Conservation (phyloP, 2,797 vertebrate species). For the Sebastolobus altivelis region DNA sequence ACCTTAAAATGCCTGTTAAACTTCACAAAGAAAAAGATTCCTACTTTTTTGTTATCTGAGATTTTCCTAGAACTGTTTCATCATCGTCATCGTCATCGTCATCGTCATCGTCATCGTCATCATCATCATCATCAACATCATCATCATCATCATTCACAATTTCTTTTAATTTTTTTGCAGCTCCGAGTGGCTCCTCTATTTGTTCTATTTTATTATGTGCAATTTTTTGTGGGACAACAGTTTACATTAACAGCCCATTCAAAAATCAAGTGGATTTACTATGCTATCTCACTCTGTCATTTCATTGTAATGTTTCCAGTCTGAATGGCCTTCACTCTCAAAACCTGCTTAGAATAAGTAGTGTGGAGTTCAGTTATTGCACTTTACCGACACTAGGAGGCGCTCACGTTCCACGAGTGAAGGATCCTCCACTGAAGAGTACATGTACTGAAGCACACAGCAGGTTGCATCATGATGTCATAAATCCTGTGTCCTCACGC, state of each 20-base stretch:
- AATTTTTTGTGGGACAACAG: neutral
- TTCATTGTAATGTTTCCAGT: neutral
- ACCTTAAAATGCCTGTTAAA: neutral
- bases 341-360: constrained; percentile 16
- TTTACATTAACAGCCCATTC: neutral
- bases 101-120: too few relatives aligned
- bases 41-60: neutral
- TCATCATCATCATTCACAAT: too few relatives aligned
- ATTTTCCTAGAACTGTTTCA: neutral
- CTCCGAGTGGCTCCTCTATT: neutral
- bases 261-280: neutral
- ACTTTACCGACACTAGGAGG: constrained; percentile 61
- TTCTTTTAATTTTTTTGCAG: too few relatives aligned
- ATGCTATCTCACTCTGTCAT: neutral
- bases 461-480: constrained; percentile 55
- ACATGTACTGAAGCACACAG: constrained; percentile 13
- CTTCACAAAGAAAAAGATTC: neutral
- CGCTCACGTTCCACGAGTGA: constrained; percentile 44
- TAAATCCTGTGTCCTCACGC: constrained; percentile 36
- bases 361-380: constrained; percentile 1
- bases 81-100: too few relatives aligned
- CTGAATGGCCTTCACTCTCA: neutral
- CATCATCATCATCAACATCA: too few relatives aligned
- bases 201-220: neutral
- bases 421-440: neutral